phyloP scores from a whole-genome alignment of 2,113 vertebrate genomes.

The Lepus timidus region DNA sequence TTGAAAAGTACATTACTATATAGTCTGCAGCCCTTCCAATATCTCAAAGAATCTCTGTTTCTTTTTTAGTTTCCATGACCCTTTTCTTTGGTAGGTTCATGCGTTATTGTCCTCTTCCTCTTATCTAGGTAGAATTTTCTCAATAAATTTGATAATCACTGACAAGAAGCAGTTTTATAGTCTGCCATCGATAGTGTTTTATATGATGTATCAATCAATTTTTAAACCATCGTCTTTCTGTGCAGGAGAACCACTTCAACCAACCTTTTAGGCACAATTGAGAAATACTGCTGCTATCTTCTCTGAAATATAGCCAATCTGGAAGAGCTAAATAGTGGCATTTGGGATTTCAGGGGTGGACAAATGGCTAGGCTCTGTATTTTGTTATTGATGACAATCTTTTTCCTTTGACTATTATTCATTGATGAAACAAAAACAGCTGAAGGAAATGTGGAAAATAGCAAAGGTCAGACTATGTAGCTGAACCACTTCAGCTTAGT shows the following conservation, averaged over 20 bases:
- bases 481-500: not conserved
- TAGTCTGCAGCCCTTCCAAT: not conserved
- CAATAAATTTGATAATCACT: slow-evolving; percentile 57
- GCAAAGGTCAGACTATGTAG: not conserved
- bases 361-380: not conserved
- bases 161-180: slow-evolving; percentile 34
- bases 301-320: slow-evolving; percentile 59
- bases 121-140: slow-evolving; percentile 18
- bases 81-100: not conserved
- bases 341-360: slow-evolving; percentile 54
- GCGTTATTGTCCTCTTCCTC: not conserved
- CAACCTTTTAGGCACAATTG: slow-evolving; percentile 55
- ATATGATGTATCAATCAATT: slow-evolving; percentile 55
- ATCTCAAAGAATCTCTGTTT: not conserved
- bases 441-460: slow-evolving; percentile 11
- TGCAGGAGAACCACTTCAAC: not conserved
- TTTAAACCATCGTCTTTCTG: not conserved
- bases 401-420: not conserved
- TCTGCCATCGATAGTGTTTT: slow-evolving; percentile 22
- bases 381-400: slow-evolving; percentile 16
- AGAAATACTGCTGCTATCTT: slow-evolving; percentile 39
- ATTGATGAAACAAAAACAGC: not conserved
- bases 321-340: slow-evolving; percentile 25
- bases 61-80: not conserved
- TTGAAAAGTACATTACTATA: not conserved